Evolutionary conservation across 2,888 invertebrate species (phyloP).

Genomic region (Ochropacha duplaris): DNA sequence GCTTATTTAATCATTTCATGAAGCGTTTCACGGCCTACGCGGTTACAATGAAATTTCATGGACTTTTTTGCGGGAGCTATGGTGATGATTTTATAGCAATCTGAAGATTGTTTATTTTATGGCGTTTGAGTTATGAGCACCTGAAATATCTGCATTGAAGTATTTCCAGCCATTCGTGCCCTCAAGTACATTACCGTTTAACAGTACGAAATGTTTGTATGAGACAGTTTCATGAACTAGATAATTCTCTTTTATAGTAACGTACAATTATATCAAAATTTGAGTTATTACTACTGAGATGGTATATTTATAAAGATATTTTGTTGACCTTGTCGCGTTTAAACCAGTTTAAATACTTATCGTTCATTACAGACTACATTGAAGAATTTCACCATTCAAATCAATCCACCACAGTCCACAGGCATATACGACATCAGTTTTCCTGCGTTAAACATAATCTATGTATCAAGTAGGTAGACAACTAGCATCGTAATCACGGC

Average conservation of each 20-base stretch:
- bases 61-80: not conserved
- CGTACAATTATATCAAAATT: not conserved
- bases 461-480: not conserved
- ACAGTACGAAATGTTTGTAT: not conserved
- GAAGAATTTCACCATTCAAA: not conserved
- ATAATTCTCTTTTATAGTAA: not conserved
- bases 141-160: constrained; percentile 2
- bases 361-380: no score
- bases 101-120: constrained; percentile 3
- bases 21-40: not conserved
- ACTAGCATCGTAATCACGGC: not conserved
- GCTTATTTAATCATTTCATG: constrained; percentile 1
- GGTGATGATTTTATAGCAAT: not conserved
- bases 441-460: not conserved
- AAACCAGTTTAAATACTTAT: no score
- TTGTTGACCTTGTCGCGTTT: not conserved
- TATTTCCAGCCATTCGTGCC: not conserved
- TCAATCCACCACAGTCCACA: not conserved
- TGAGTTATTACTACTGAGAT: not conserved
- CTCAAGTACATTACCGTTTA: not conserved
- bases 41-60: constrained; percentile 1
- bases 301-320: not conserved
- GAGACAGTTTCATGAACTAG: not conserved
- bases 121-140: not conserved
- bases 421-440: not conserved